Base-by-base conservation (phyloP, 2,797 vertebrate genomes). In the Galago senegalensis region DNA sequence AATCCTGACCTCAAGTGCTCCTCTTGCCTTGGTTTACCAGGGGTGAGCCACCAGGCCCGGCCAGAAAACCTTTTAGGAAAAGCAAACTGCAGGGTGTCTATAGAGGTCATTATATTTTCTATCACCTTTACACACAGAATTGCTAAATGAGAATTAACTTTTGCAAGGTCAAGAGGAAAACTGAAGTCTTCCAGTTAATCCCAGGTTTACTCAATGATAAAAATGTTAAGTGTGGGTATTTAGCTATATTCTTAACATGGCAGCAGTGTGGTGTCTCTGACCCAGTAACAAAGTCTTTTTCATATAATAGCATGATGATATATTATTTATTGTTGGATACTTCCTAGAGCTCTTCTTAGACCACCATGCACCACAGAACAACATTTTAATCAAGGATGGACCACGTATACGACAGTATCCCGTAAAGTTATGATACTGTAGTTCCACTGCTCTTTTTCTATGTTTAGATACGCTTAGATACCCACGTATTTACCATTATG, bases 211-310 rank as follows among this genome's bases (percentile, higher is more conserved):
- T 92, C 1, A 73, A 63, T 85, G 81, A 81, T 67, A 27, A 81
- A 77, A 70, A 70, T 92, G 49, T 53, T 53, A 76, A 72, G 81
- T 79, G 16, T 80, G 25, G 1, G 29, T 65, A 40, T 46, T 94
- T 83, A 80, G 25, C 31, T 93, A 31, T 75, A 11, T 87, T 90
- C 31, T 72, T 95, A 79, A 60, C 8, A 40, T 91, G 88, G 75
- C 34, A 60, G 73, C 94, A 84, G 31, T 40, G 31, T 40, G 27
- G 23, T 86, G 23, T 63, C 17, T 89, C 17, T 73, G 69, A 81
- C 76, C 77, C 56, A 82, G 34, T 65, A 76, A 40, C 49, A 13
- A 9, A 49, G 2, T 81, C 17, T 85, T 86, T 31, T 76, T 18
- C 56, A 3, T 69, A 46, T 63, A 76, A 80, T 34, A 89, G 12